phyloP scores from a whole-genome alignment of 2,113 vertebrate genomes.

The Gadus macrocephalus region DNA sequence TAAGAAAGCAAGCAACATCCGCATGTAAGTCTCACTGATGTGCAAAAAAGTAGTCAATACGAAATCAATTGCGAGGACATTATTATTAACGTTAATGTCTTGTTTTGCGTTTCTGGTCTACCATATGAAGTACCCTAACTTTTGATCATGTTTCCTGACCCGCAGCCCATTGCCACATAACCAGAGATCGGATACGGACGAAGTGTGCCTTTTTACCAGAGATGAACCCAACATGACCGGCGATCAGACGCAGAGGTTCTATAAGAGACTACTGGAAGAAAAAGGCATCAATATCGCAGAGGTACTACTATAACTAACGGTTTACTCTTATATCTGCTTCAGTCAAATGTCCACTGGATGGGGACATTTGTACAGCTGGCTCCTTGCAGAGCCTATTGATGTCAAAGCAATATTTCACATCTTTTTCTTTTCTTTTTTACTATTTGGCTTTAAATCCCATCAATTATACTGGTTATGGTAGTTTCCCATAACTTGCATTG shows the following conservation, averaged over 20 bases:
- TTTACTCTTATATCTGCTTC: not conserved
- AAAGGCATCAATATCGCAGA: conserved; percentile 75
- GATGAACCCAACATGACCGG: conserved; percentile 80
- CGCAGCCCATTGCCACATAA: conserved; percentile 80
- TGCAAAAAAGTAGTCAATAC: not conserved
- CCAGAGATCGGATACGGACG: conserved; percentile 72
- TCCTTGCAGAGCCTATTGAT: no score
- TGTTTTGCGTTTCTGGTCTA: no score
- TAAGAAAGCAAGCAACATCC: conserved; percentile 64
- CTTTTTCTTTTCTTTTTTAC: no score
- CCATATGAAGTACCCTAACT: no score
- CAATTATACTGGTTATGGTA: no score
- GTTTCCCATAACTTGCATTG: no score
- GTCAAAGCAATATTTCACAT: no score
- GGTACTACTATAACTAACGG: conserved; percentile 65
- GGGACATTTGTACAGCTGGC: no score
- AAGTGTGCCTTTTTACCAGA: conserved; percentile 90
- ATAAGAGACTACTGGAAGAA: conserved; percentile 78
- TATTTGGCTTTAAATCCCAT: no score
- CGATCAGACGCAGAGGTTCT: conserved; percentile 85
- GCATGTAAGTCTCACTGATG: conserved; percentile 72
- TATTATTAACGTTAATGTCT: no score
- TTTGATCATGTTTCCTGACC: not conserved
- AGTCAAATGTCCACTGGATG: no score
- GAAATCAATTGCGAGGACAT: no score